These are phyloP conservation scores for Tanytarsus gracilentus DNA, from an alignment of 2,888 invertebrate species.

Conservation along the genomic window DNA sequence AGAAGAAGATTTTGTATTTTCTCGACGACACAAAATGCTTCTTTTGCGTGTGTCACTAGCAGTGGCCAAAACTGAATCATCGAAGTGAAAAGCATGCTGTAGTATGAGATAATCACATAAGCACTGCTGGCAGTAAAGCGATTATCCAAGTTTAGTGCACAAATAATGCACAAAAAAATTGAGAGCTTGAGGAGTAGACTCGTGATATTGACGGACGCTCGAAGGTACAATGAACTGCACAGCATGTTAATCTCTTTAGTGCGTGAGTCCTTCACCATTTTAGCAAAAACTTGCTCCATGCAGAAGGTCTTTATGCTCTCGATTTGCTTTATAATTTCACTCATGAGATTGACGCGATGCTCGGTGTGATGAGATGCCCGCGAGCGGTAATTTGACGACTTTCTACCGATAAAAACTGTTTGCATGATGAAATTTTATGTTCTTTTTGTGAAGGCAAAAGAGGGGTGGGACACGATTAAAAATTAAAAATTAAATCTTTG, in stretches of 20 bases:
- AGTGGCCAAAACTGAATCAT: constrained; percentile 73
- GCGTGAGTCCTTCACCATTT: constrained; percentile 62
- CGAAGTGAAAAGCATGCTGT: constrained; percentile 66
- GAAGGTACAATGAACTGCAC: constrained; percentile 56
- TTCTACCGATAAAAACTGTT: constrained; percentile 58
- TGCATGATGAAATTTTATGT: no score
- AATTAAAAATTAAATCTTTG: not conserved
- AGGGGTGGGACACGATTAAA: not conserved
- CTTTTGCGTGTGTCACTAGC: constrained; percentile 66
- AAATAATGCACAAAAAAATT: constrained; percentile 62
- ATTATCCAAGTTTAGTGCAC: constrained; percentile 55
- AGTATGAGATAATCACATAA: constrained; percentile 71
- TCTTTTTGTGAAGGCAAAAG: not conserved
- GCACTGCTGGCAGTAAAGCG: constrained; percentile 64
- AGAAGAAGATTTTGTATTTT: constrained; percentile 60
- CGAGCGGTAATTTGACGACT: constrained; percentile 54
- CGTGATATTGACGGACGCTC: constrained; percentile 59
- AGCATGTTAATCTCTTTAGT: constrained; percentile 59
- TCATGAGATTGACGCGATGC: constrained; percentile 77
- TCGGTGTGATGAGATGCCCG: constrained; percentile 73
- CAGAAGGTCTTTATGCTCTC: constrained; percentile 84
- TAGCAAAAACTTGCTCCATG: constrained; percentile 73
- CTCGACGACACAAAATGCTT: constrained; percentile 62
- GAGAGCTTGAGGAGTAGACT: constrained; percentile 72
- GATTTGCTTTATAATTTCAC: constrained; percentile 75